Evolutionary conservation across 2,113 vertebrate species (phyloP), one percentile per base, ranked within the genome.

Genomic region (Calyptomena viridis): DNA sequence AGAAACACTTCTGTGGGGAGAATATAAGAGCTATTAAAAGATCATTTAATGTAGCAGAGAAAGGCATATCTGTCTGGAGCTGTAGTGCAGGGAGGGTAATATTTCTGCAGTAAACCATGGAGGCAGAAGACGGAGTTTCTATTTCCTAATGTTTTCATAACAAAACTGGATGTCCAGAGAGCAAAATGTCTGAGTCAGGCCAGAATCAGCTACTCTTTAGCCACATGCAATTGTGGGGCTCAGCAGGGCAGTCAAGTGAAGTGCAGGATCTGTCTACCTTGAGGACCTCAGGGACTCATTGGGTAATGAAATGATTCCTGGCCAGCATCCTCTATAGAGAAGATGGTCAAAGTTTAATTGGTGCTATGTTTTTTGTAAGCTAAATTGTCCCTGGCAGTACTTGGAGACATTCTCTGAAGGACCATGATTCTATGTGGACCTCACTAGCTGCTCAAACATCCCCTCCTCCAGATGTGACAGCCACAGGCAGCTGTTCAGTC

Each of bases 241-340:
- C 30, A n/a, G 2, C 21, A 44, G 28, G 37, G 14, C 52, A 67
- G 17, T 0, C 0, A 50, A 58, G 27, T 1, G 0, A 60, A 71
- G 17, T 18, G 12, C 3, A 20, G 81, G 22, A 52, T 72, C 28
- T 76, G 37, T 24, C 17, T 69, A 8, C 31, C 13, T 16, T 40
- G 12, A 68, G 11, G 8, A 20, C 60, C 50, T 42, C 12, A 30
- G 37, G 11, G 23, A 49, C 28, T 46, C 21, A n/a, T 6, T 3
- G 4, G 5, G 8, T 50, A 28, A 46, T 21, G 8, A 64, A 37
- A n/a, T 25, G 4, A 86, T 37, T 67, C 44, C 62, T 74, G 55
- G 35, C 31, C 5, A 17, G 27, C 28, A 85, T 67, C 53, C 47
- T 84, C n/a, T 21, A 10, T 21, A 52, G 33, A 84, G 69, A 46